Conservation (phyloP, 2,888 invertebrate genomes). For the Exephanes ischioxanthus region DNA sequence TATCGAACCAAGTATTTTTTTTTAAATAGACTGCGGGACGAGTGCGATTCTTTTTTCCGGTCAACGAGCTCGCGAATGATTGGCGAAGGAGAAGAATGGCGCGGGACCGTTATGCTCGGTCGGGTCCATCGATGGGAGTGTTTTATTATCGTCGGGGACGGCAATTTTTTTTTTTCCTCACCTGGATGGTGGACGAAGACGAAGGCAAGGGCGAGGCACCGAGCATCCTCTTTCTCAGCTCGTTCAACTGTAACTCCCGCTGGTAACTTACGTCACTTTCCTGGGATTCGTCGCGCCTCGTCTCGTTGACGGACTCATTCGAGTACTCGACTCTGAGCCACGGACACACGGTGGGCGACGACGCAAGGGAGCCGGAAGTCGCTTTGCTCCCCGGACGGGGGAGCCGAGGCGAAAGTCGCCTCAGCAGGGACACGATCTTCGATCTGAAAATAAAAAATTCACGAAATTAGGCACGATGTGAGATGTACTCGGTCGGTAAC, state of each 20-base stretch:
- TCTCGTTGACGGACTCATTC: conserved; percentile 75
- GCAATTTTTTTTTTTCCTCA: conserved; percentile 54
- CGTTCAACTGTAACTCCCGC: conserved; percentile 81
- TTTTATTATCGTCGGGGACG: neutral
- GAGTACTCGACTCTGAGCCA: conserved; percentile 83
- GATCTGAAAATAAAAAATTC: conserved; percentile 74
- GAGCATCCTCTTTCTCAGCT: conserved; percentile 80
- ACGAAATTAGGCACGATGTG: too few relatives aligned
- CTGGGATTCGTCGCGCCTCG: conserved; percentile 77
- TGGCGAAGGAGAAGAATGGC: conserved; percentile 7
- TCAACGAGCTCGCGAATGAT: conserved; percentile 37
- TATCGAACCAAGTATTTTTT: neutral
- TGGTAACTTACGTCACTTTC: conserved; percentile 81
- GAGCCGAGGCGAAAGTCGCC: conserved; percentile 81
- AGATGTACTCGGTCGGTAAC: too few relatives aligned
- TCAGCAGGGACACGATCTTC: conserved; percentile 81
- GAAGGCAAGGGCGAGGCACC: conserved; percentile 69
- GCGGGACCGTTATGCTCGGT: conserved; percentile 39
- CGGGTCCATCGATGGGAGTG: conserved; percentile 6
- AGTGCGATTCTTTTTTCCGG: conserved; percentile 14
- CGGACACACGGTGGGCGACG: conserved; percentile 81
- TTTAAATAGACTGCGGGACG: neutral
- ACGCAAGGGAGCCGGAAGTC: conserved; percentile 73
- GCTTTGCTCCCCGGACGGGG: conserved; percentile 79
- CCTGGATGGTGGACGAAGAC: conserved; percentile 74